Conservation (phyloP, 30 jellyfish, hydroid and myxozoan species). For the Chironex yamaguchii region DNA sequence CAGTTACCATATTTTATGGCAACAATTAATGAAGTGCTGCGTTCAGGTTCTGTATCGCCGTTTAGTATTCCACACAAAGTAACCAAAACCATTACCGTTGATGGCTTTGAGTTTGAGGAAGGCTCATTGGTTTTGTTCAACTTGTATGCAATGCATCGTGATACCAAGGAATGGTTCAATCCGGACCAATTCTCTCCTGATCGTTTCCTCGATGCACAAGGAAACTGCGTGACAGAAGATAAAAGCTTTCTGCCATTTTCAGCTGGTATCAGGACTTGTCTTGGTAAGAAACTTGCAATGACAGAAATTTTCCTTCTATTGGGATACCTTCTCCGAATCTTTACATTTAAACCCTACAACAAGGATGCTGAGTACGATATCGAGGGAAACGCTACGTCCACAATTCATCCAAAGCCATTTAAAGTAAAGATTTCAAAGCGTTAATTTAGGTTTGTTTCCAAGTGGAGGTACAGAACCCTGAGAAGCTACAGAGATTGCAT, state of each 20-base stretch:
- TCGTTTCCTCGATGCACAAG: slow-evolving; percentile 34
- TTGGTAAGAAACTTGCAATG: slow-evolving; percentile 49
- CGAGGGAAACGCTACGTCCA: slow-evolving; percentile 52
- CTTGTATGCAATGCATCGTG: slow-evolving; percentile 53
- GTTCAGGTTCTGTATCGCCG: slow-evolving; percentile 49
- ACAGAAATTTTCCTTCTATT: slow-evolving; percentile 24
- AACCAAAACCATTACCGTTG: slow-evolving; percentile 26
- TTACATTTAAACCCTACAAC: not conserved
- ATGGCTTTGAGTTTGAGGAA: slow-evolving; percentile 27
- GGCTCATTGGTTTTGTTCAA: slow-evolving; percentile 40
- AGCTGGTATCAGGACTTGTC: slow-evolving; percentile 50
- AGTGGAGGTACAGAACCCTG: too few species aligned
- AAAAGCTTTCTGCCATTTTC: slow-evolving; percentile 57
- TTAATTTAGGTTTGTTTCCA: too few species aligned
- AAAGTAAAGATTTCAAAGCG: slow-evolving; percentile 13
- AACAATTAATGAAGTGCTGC: slow-evolving; percentile 42
- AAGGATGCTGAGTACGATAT: slow-evolving; percentile 1
- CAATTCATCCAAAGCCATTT: slow-evolving; percentile 62
- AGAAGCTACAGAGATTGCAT: too few species aligned
- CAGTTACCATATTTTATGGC: slow-evolving; percentile 42
- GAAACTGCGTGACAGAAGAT: not conserved
- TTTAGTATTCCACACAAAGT: slow-evolving; percentile 47
- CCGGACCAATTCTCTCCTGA: slow-evolving; percentile 37
- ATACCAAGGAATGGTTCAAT: slow-evolving; percentile 6
- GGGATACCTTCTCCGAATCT: not conserved